Conservation (phyloP, 1,140 invertebrate genomes). For the Zaprionus tsacasi region DNA sequence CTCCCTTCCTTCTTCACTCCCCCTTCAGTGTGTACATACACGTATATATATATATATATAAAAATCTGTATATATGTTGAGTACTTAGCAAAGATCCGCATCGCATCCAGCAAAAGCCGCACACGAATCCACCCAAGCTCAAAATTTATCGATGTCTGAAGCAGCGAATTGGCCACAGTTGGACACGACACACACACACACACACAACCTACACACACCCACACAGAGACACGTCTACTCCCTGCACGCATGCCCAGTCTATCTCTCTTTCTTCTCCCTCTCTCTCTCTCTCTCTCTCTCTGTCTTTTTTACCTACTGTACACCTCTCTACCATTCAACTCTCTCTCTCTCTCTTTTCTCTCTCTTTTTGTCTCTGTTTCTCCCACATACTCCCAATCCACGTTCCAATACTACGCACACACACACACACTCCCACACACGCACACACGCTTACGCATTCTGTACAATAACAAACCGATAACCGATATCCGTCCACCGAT, state of each 20-base stretch:
- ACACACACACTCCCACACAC: constrained; percentile 35
- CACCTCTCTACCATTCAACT: constrained; percentile 37
- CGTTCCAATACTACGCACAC: constrained; percentile 21
- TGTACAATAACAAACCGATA: constrained; percentile 28
- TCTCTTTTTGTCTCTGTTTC: constrained; percentile 26
- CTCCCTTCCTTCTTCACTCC: background rate
- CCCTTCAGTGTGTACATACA: constrained; percentile 10
- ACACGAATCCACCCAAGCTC: constrained; percentile 2
- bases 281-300: constrained; percentile 4
- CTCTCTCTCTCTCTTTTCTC: constrained; percentile 16
- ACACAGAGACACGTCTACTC: background rate
- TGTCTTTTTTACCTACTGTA: constrained; percentile 10
- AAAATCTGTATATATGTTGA: constrained; percentile 9
- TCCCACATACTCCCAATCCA: constrained; percentile 22
- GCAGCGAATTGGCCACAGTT: constrained; percentile 41
- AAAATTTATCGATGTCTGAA: constrained; percentile 17
- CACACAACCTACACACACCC: background rate
- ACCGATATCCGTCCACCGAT: background rate
- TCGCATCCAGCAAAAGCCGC: constrained; percentile 14
- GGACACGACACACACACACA: constrained; percentile 31
- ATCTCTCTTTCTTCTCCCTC: background rate
- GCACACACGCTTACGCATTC: constrained; percentile 47
- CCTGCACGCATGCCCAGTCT: constrained; percentile 9
- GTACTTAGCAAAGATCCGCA: constrained; percentile 18
- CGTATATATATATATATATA: constrained; percentile 16